phyloP scores from a whole-genome alignment of 2,888 invertebrate species.

The Plemyria rubiginata region DNA sequence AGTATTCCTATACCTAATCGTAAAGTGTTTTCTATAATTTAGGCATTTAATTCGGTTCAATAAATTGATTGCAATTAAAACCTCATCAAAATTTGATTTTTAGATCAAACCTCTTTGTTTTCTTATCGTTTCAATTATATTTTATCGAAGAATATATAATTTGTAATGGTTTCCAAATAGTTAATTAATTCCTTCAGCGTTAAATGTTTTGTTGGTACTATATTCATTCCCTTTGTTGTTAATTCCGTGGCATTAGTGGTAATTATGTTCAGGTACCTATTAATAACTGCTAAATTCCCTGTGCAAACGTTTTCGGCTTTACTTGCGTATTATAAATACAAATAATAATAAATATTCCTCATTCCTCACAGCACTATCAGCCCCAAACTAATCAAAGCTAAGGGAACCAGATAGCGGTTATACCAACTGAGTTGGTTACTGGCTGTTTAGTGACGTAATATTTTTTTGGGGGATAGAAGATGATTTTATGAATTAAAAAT shows the following conservation, averaged over 20 bases:
- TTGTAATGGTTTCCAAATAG: slow-evolving; percentile 55
- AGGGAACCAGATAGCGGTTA: no score
- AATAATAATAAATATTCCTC: no score
- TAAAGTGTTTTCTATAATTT: neutral
- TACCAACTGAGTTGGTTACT: no score
- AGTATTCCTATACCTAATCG: no score
- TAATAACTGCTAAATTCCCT: slow-evolving; percentile 26
- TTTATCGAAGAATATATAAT: slow-evolving; percentile 62
- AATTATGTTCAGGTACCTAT: slow-evolving; percentile 37
- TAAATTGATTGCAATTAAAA: slow-evolving; percentile 30
- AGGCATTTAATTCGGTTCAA: slow-evolving; percentile 6
- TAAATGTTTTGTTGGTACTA: no score
- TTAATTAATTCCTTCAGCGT: slow-evolving; percentile 47
- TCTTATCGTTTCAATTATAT: slow-evolving; percentile 59
- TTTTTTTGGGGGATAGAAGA: neutral
- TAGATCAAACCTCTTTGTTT: slow-evolving; percentile 53
- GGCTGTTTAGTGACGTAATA: no score
- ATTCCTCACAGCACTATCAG: no score
- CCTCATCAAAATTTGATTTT: slow-evolving; percentile 35
- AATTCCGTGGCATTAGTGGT: slow-evolving; percentile 39
- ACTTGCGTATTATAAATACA: no score
- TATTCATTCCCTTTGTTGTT: slow-evolving; percentile 39
- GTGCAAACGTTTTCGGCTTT: no score
- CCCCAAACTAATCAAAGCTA: no score
- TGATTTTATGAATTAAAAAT: slow-evolving; percentile 34